Conservation (phyloP, 2,888 invertebrate genomes). For the Cerceris ruficornis region DNA sequence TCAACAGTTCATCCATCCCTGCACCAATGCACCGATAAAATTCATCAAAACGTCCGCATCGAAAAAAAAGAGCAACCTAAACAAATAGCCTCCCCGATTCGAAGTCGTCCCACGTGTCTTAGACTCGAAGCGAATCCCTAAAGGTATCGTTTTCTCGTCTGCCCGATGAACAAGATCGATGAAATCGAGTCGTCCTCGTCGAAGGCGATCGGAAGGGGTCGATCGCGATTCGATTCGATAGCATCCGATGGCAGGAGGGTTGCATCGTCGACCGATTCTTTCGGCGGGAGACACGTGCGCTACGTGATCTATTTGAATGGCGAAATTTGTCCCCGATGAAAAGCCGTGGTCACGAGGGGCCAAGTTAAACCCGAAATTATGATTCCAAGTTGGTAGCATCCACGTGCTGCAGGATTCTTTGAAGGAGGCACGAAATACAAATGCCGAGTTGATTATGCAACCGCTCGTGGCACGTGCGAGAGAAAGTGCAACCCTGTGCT, state of each 20-base stretch:
- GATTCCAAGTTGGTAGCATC: conserved; percentile 38
- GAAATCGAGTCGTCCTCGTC: not conserved
- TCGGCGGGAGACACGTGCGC: conserved; percentile 49
- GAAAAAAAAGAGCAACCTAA: too few relatives aligned
- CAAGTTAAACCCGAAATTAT: conserved; percentile 54
- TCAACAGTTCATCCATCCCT: too few relatives aligned
- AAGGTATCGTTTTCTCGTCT: not conserved
- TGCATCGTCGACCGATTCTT: conserved; percentile 13
- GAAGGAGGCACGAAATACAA: conserved; percentile 55
- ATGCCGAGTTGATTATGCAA: conserved; percentile 50
- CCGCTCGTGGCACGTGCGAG: conserved; percentile 56
- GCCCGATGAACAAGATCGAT: not conserved
- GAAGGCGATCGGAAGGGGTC: conserved; percentile 19
- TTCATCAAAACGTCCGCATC: too few relatives aligned
- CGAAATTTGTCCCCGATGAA: conserved; percentile 55
- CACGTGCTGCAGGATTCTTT: conserved; percentile 29
- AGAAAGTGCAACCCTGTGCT: conserved; percentile 26
- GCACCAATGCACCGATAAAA: too few relatives aligned
- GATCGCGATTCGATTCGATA: conserved; percentile 20
- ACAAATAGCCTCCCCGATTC: not conserved
- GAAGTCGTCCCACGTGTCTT: not conserved
- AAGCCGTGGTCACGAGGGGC: conserved; percentile 24
- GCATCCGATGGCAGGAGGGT: conserved; percentile 12
- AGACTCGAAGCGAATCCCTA: not conserved
- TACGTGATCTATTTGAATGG: conserved; percentile 60